Evolutionary conservation across 1,140 invertebrate species (phyloP).

Genomic region (honey bee (Apis mellifera)): DNA sequence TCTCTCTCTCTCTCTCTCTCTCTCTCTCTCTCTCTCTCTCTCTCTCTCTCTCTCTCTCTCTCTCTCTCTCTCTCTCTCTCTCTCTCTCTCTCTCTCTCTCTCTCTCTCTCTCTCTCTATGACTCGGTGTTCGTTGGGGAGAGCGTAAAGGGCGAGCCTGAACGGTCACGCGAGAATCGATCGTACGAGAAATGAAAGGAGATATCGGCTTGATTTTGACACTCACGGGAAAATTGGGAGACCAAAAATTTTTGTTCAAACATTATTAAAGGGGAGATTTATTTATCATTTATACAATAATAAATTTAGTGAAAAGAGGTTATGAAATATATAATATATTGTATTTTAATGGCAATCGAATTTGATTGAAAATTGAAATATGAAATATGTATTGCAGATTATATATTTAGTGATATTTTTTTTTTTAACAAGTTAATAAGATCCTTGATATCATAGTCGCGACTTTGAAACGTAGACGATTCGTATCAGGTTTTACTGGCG

Average conservation of each 20-base stretch:
- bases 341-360: too few species aligned
- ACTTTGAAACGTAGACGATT: constrained; percentile 19
- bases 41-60: background rate
- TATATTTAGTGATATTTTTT: background rate
- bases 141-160: background rate
- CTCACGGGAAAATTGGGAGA: background rate
- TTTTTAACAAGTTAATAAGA: constrained; percentile 35
- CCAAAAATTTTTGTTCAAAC: background rate
- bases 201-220: background rate
- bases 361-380: too few species aligned
- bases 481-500: constrained; percentile 15
- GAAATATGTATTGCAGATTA: background rate
- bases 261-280: background rate
- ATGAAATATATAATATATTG: too few species aligned
- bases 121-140: background rate
- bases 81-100: background rate
- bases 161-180: constrained; percentile 4
- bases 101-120: background rate
- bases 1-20: too few species aligned
- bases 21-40: too few species aligned
- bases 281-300: too few species aligned
- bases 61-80: background rate
- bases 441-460: background rate
- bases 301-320: background rate
- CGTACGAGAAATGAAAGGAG: background rate